These are phyloP conservation scores for Calyptommatus sinebrachiatus DNA, from an alignment of 2,113 vertebrate species.

Conservation along the genomic window DNA sequence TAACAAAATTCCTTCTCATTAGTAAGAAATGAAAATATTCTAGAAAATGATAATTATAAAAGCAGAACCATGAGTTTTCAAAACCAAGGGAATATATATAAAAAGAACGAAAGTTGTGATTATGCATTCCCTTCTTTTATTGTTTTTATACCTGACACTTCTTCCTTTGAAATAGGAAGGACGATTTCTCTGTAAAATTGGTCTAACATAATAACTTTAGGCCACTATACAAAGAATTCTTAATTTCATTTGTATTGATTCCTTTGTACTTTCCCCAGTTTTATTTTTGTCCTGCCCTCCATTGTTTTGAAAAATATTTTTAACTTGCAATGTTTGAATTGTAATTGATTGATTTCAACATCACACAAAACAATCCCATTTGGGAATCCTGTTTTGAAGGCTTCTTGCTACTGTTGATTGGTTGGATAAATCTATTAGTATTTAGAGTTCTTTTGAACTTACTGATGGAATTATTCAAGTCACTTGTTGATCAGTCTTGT, in stretches of 20 bases:
- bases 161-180: background rate
- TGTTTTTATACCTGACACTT: background rate
- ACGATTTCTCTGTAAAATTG: background rate
- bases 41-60: background rate
- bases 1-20: slow-evolving; percentile 35
- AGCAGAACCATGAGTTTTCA: background rate
- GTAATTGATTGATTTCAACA: too few species aligned
- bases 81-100: background rate
- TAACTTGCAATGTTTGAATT: too few species aligned
- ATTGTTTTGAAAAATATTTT: too few species aligned
- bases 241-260: background rate
- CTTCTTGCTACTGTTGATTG: too few species aligned
- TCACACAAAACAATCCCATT: too few species aligned
- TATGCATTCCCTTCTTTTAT: background rate
- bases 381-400: too few species aligned
- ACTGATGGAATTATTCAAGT: too few species aligned
- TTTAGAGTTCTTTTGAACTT: too few species aligned
- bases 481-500: too few species aligned
- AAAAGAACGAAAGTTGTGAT: background rate
- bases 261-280: background rate
- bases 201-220: background rate
- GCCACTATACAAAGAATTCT: background rate
- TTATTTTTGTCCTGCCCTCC: background rate
- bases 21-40: background rate
- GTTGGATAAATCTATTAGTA: too few species aligned